Conservation (phyloP, 2,888 invertebrate species). For the Bombylius discolor region DNA sequence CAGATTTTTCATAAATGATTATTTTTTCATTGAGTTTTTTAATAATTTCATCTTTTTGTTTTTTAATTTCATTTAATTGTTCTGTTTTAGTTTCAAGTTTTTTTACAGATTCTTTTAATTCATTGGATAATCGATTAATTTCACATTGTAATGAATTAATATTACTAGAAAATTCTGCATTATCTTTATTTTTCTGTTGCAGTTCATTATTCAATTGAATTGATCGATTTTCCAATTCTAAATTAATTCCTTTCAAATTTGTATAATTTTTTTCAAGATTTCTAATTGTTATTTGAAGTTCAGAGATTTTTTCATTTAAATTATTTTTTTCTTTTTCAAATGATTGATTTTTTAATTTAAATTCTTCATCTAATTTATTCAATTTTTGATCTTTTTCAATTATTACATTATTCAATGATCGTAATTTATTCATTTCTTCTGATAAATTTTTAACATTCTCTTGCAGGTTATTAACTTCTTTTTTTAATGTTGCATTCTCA, state of each 20-base stretch:
- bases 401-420: slow-evolving; percentile 3
- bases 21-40: no score
- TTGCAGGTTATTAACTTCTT: slow-evolving; percentile 1
- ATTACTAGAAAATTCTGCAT: not conserved
- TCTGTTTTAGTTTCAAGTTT: not conserved
- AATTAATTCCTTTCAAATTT: slow-evolving; percentile 15
- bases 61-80: no score
- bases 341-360: not conserved
- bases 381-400: slow-evolving; percentile 1
- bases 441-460: not conserved
- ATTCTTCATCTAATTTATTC: slow-evolving; percentile 3
- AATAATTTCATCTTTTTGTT: not conserved
- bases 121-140: not conserved
- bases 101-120: not conserved
- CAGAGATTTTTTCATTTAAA: not conserved
- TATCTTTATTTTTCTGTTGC: not conserved
- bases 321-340: not conserved
- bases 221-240: not conserved
- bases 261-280: slow-evolving; percentile 16
- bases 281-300: not conserved
- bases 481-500: not conserved
- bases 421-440: slow-evolving; percentile 4
- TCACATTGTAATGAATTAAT: not conserved
- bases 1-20: not conserved
- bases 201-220: not conserved